Base-by-base conservation (phyloP, 2,888 invertebrate genomes). In the Ashinkailepas kermadecensis region DNA sequence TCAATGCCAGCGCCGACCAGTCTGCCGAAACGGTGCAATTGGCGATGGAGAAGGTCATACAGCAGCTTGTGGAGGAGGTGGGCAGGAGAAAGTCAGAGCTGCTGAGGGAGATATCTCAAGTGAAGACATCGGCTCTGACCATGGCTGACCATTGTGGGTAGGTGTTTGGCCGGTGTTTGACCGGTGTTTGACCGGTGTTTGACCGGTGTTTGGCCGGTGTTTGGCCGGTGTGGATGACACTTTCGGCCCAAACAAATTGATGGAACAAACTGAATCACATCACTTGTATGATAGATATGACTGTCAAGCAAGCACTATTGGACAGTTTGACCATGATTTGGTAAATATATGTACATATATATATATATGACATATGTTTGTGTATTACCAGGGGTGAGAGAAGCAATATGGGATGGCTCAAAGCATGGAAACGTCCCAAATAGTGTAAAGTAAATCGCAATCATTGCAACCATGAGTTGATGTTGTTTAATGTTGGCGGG, bases 311-410 rank as follows among this genome's bases (percentile, higher is more conserved):
- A 10, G n/a, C 9, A 21, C 9, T 39, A 4, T 39, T 39, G 39
- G 39, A 39, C 39, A n/a, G n/a, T n/a, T n/a, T n/a, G n/a, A n/a
- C n/a, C 1, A 80, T 80, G 62, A 58, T 80, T 59, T 59, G 80
- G 6, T 62, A 54, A 64, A 64, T 81, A 13, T 81, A 64, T 57
- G 59, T 78, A 11, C 67, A 67, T 25, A 82, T 64, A 18, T 12
- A 80, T 82, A 67, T 79, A 39, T 78, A 81, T 70, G 39, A 39
- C 39, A 39, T 39, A 39, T 39, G 39, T 39, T 39, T 4, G 4
- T 39, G 39, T 39, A 39, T 39, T 39, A 39, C 39, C 39, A 39
- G 39, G 39, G 39, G 39, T 4, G 4, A 4, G 39, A 39, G 39
- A 39, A 39, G 39, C 39, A 39, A 39, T 39, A 39, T 39, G 39